Evolutionary conservation across 64 coral and sea anemone species (phyloP), one percentile per base, ranked within the genome.

Genomic region (Exaiptasia diaphana): DNA sequence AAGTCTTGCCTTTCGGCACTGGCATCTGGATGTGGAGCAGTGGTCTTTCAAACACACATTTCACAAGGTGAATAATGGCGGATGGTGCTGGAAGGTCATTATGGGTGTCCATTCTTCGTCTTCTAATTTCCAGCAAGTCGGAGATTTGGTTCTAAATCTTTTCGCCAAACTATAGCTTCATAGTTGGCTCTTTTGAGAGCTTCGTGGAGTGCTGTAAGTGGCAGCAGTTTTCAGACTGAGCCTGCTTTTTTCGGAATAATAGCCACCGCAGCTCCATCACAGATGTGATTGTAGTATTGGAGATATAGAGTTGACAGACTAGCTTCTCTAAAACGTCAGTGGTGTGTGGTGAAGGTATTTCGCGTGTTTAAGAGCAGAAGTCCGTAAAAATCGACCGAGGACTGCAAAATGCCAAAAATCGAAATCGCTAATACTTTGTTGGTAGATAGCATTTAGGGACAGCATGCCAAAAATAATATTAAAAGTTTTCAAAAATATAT

Each of bases 151-250:
- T n/a, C n/a, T n/a, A n/a, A n/a, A n/a, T n/a, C n/a, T n/a, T n/a
- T n/a, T n/a, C 5, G 21, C 42, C 11, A 12, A 38, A 38, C 21
- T 31, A 72, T 38, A 38, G 68, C 6, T 14, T 72, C 22, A 41
- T 39, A 21, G 24, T 72, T 72, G 8, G 31, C 68, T 20, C 37
- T 72, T 38, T 20, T 14, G 20, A 72, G 37, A 22, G 68, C 37
- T 38, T 72, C 12, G 1, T 38, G 33, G 32, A 90, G 57, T 67
- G 87, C 11, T 50, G 53, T 70, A 15, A 75, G 55, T 17, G 79
- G 82, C 67, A 57, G 78, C 5, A 71, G 77, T n/a, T 89, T n/a
- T 86, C 71, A 0, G 72, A 86, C 56, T 86, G 57, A 5, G 83
- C 72, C 31, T 86, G 83, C 28, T 50, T 86, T 32, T 63, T 75